Evolutionary conservation across 2,113 vertebrate species (phyloP).

Genomic region (Gobiocypris rarus): DNA sequence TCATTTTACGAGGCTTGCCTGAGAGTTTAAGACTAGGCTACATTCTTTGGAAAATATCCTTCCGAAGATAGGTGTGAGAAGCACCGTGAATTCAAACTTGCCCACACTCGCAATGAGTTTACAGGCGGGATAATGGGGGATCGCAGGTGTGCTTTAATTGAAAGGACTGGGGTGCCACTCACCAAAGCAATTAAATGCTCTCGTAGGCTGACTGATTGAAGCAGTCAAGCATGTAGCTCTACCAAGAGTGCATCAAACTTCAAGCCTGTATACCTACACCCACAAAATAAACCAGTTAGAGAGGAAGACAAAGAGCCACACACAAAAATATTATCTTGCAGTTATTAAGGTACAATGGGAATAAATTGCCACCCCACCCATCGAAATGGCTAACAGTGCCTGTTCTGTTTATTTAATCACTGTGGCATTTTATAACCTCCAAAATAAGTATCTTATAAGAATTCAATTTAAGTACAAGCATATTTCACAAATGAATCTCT

Average conservation of each 20-base stretch:
- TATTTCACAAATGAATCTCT: conserved; percentile 6
- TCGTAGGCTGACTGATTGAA: conserved; percentile 68
- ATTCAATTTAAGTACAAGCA: background rate
- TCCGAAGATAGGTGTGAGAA: conserved; percentile 28
- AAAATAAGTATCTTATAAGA: background rate
- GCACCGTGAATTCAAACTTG: conserved; percentile 22
- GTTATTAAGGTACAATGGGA: background rate
- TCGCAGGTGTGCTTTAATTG: conserved; percentile 70
- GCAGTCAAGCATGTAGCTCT: conserved; percentile 65
- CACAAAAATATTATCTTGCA: background rate
- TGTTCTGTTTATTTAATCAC: background rate
- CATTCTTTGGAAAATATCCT: conserved; percentile 27
- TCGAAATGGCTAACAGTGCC: background rate
- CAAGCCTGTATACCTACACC: conserved; percentile 8
- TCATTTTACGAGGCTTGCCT: background rate
- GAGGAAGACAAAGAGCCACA: background rate
- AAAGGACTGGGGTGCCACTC: conserved; percentile 63
- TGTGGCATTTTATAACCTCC: background rate
- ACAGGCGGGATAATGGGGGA: conserved; percentile 49
- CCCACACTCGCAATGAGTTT: conserved; percentile 23
- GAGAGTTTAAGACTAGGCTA: conserved; percentile 4
- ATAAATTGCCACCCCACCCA: background rate
- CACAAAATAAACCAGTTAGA: conserved; percentile 8
- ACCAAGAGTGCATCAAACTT: conserved; percentile 44
- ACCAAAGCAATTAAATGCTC: conserved; percentile 74